Evolutionary conservation across 2,888 invertebrate genomes (phyloP).

Genomic region (Drosophila hamatofila): DNA sequence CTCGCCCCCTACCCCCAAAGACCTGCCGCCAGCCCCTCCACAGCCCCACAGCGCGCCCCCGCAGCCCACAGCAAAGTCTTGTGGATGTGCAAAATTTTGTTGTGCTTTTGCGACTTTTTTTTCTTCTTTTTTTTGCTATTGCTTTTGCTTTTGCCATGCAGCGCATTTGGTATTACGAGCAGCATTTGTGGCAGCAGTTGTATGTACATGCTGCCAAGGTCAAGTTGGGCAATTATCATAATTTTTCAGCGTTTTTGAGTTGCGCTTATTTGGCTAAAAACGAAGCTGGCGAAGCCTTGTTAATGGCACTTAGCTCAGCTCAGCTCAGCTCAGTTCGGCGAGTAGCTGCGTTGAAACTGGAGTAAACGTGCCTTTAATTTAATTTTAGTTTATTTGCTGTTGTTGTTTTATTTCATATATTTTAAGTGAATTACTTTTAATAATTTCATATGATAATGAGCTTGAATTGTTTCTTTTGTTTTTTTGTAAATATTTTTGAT

Average conservation of each 20-base stretch:
- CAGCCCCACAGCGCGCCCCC: background rate
- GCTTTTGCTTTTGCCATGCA: conserved; percentile 46
- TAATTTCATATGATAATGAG: conserved; percentile 73
- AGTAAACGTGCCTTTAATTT: conserved; percentile 77
- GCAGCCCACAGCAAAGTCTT: conserved; percentile 6
- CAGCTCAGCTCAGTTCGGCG: conserved; percentile 32
- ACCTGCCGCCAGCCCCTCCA: background rate
- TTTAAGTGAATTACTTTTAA: conserved; percentile 63
- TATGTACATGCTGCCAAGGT: conserved; percentile 68
- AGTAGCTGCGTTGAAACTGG: conserved; percentile 67
- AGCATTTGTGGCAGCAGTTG: conserved; percentile 52
- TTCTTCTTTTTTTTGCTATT: conserved; percentile 2
- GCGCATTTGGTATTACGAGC: conserved; percentile 63
- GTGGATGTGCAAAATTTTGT: conserved; percentile 69
- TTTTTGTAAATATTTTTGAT: conserved; percentile 26
- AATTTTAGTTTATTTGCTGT: conserved; percentile 15
- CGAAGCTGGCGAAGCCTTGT: conserved; percentile 43
- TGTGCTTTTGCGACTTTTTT: background rate
- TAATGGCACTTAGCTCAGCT: conserved; percentile 76
- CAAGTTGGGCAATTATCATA: conserved; percentile 75
- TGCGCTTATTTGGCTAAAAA: conserved; percentile 50
- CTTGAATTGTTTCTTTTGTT: conserved; percentile 17
- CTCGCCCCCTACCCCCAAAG: conserved; percentile 3
- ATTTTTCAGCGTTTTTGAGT: conserved; percentile 46
- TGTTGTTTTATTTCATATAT: background rate